Base-by-base conservation (phyloP, 2,888 invertebrate genomes). In the Drosophila ochracea region DNA sequence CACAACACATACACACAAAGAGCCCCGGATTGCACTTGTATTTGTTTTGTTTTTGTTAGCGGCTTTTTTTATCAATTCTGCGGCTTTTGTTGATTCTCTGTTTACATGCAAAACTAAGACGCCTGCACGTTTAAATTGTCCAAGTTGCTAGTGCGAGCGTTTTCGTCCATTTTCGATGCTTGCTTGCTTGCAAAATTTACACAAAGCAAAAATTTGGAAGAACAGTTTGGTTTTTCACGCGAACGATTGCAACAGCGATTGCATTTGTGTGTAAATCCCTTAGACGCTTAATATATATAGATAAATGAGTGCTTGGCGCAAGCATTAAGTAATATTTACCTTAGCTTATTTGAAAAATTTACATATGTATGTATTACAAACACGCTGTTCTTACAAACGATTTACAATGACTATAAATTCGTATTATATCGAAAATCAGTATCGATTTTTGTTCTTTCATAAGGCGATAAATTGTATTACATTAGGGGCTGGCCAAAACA, bases 21-120 rank as follows among this genome's bases (percentile, higher is more conserved):
- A 50, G 33, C 30, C 61, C 67, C 67, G 39, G 62, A 19, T 80
- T 81, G 66, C n/a, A n/a, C 68, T 25, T 68, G 69, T 81, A 66
- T 90, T 82, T 88, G 89, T 85, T 90, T 85, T 85, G 90, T 85
- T 90, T 90, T 88, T 84, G 90, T 84, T 85, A 77, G 84, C 90
- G 84, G 84, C 84, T 60, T 85, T 85, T 88, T 72, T 76, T 68
- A 66, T 78, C 73, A 80, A 66, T 62, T 77, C 43, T 58, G 65
- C 52, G 30, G 31, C 39, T 21, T 60, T 53, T 58, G 31, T 43
- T 43, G 21, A 47, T n/a, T 10, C 30, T 39, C 21, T n/a, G n/a
- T 25, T 37, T 28, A 63, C 39, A 19, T 53, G 31, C 28, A 62
- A n/a, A 7, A 33, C 7, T 11, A 13, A 30, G 47, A 10, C 16